Evolutionary conservation across 2,797 vertebrate species (phyloP), one percentile per base, ranked within the genome.

Genomic region (Amazonetta brasiliensis): DNA sequence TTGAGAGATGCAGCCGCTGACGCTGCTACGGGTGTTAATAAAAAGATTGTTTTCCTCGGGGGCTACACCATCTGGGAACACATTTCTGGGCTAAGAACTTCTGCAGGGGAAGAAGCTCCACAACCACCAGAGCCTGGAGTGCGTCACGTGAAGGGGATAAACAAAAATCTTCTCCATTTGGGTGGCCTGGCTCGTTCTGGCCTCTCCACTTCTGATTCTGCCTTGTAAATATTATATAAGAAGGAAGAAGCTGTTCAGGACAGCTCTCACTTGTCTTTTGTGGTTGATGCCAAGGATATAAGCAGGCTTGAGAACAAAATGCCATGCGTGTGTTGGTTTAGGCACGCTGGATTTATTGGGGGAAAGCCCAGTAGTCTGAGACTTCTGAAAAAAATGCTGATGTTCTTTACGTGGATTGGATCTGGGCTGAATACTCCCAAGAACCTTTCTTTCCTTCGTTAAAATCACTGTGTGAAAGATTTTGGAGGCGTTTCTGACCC

Each of bases 401-500:
- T 43, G 33, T 58, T n/a, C 41, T 78, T 26, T 30, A 37, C 33
- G 6, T 9, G 3, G 1, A 28, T 78, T 0, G 0, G 26, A 26
- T 60, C 31, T 46, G 50, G 25, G 50, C 20, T 8, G 26, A n/a
- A 46, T 11, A 5, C 28, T 11, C 90, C 28, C 33, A 28, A 69
- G 39, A 8, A 66, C 26, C 41, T 77, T 89, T 62, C 33, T 84
- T 66, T 11, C 33, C 28, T 52, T 77, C 18, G 4, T 91, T 74
- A 35, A 71, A 60, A 64, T 43, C 11, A 10, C n/a, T 9, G 6
- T 17, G 8, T 37, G 11, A 46, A 37, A 60, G 15, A 22, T 87
- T 52, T 52, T 74, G 26, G 41, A 84, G 81, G 52, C 11, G 2
- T 2, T 81, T 71, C 13, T 20, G 1, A 23, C 21, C n/a, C 13